A percentile compares a stretch with the other conserved stretches of the same genome.
Conservation (phyloP, 2,888 invertebrate species). For the Gortyna flavago region DNA sequence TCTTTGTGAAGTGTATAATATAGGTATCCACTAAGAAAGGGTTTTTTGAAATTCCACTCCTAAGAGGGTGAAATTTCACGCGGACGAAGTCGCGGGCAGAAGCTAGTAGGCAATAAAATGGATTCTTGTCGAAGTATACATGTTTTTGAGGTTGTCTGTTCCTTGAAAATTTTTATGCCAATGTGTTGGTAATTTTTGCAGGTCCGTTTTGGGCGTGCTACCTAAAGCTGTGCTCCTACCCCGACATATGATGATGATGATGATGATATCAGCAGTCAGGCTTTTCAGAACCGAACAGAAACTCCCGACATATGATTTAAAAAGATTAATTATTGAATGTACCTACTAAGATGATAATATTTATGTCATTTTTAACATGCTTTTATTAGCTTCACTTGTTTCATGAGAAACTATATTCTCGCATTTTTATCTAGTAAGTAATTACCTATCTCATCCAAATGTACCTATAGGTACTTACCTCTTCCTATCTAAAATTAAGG, state of each 20-base stretch:
- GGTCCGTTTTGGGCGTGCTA: neutral
- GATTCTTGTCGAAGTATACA: neutral
- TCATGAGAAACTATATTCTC: neutral
- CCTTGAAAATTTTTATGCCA: neutral
- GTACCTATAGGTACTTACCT: too few relatives aligned
- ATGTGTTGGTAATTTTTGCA: slow-evolving; percentile 1
- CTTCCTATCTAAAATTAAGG: neutral
- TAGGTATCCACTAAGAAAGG: too few relatives aligned
- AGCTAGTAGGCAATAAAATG: too few relatives aligned
- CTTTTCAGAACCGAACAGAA: too few relatives aligned
- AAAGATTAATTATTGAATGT: too few relatives aligned
- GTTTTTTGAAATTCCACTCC: too few relatives aligned
- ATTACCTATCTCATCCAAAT: neutral
- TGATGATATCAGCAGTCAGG: too few relatives aligned
- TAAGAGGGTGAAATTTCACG: too few relatives aligned
- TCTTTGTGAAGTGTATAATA: too few relatives aligned
- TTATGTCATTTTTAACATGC: neutral
- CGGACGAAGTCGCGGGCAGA: too few relatives aligned
- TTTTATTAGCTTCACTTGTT: neutral
- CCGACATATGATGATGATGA: too few relatives aligned
- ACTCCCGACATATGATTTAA: too few relatives aligned
- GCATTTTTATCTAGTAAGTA: neutral
- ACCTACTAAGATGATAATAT: neutral
- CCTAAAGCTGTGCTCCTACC: slow-evolving; percentile 9
- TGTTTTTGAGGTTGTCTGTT: neutral